Base-by-base conservation (phyloP, 2,888 invertebrate species). In the Agriopis aurantiaria region DNA sequence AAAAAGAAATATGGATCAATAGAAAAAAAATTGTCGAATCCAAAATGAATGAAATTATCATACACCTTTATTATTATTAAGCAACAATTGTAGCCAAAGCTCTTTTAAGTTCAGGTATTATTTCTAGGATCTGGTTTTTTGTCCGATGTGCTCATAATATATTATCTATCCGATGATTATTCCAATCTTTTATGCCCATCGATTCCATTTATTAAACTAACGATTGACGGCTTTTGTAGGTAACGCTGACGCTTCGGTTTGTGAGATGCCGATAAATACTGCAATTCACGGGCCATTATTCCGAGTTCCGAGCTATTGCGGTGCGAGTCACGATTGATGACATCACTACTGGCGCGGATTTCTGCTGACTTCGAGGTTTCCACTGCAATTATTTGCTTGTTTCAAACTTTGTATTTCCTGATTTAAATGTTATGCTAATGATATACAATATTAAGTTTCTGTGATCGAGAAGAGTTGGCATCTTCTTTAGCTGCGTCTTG, bases 341-440 rank as follows among this genome's bases (percentile, higher is more conserved):
- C 74, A 72, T 77, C 77, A 77, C 67, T 59, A 23, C 60, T 60
- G 55, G 46, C 53, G 45, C 52, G 65, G 63, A 52, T 74, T 64
- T 72, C 67, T 71, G 49, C 53, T 65, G 52, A n/a, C 65, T 40
- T 52, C 69, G 68, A 72, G 75, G 73, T 74, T 75, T 74, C 77
- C 73, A 56, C 73, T 65, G 58, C 71, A 72, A 77, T 77, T 75
- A 77, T 74, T 64, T 65, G 63, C 71, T 70, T 71, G 68, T 72
- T 75, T 72, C 70, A 69, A 63, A 63, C 69, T 67, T 70, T 68
- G 69, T 69, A 68, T 67, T 75, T 76, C 76, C 76, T 73, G 75
- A 71, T 69, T 57, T 49, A 60, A 66, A 69, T 69, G 69, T 74
- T 69, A 74, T 46, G 69, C 43, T 71, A 55, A 69, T 71, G 33